Evolutionary conservation across 2,888 invertebrate genomes (phyloP).

Genomic region (Galerucella nymphaeae): DNA sequence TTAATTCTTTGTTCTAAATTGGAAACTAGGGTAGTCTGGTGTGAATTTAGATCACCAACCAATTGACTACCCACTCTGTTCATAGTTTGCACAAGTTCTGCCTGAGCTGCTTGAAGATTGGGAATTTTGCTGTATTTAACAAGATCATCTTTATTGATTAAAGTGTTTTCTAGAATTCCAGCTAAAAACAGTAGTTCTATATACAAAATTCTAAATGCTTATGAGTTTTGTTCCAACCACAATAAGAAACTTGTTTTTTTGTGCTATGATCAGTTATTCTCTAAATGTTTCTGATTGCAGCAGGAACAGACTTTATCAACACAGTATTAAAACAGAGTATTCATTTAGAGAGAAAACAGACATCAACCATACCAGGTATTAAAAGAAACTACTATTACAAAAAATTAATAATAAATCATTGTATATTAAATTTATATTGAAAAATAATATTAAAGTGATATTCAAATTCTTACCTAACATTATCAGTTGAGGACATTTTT

Average conservation of each 20-base stretch:
- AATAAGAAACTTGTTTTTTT: too few relatives aligned
- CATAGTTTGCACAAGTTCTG: constrained; percentile 76
- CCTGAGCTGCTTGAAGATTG: constrained; percentile 73
- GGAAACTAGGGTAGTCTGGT: constrained; percentile 75
- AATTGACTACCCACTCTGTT: constrained; percentile 74
- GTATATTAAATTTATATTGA: too few relatives aligned
- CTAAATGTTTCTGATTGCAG: too few relatives aligned
- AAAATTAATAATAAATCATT: too few relatives aligned
- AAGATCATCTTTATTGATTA: constrained; percentile 78
- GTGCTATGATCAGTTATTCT: too few relatives aligned
- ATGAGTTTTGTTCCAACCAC: too few relatives aligned
- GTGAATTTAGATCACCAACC: constrained; percentile 74
- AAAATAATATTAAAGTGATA: background rate
- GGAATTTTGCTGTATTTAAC: constrained; percentile 74
- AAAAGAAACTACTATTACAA: too few relatives aligned
- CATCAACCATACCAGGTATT: too few relatives aligned
- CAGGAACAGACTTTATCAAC: too few relatives aligned
- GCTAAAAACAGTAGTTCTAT: constrained; percentile 64
- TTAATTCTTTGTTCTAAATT: constrained; percentile 72
- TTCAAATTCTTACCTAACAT: constrained; percentile 70
- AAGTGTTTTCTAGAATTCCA: constrained; percentile 77
- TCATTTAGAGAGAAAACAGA: too few relatives aligned
- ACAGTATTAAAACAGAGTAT: too few relatives aligned
- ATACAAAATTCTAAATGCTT: background rate
- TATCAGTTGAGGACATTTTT: constrained; percentile 77